A percentile compares a stretch with the other conserved stretches of the same genome.
Conservation (phyloP, 1,140 invertebrate species). For the Drosophila leontia region DNA sequence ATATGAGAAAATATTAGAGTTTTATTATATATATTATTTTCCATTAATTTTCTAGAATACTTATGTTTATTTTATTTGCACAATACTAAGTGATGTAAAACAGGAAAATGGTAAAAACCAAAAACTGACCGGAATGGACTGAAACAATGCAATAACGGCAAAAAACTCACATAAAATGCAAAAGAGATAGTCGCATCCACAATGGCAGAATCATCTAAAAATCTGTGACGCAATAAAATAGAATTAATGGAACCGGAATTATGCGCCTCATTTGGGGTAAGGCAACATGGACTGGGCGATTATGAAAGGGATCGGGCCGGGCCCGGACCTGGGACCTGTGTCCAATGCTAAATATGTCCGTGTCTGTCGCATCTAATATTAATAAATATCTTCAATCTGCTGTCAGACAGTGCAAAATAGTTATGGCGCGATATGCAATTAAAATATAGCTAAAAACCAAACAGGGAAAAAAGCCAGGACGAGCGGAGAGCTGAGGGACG, state of each 20-base stretch:
- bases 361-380: conserved; percentile 79
- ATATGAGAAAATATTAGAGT: neutral
- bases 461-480: conserved; percentile 51
- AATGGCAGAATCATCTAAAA: conserved; percentile 66
- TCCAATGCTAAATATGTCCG: conserved; percentile 41
- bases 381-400: conserved; percentile 84
- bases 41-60: neutral
- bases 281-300: conserved; percentile 15
- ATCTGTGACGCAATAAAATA: conserved; percentile 79
- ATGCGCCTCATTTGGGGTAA: conserved; percentile 59
- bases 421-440: conserved; percentile 83
- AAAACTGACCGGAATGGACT: conserved; percentile 1
- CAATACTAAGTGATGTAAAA: conserved; percentile 49
- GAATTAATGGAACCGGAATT: conserved; percentile 78
- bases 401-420: conserved; percentile 78
- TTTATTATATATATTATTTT: neutral
- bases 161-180: conserved; percentile 13
- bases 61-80: conserved; percentile 40
- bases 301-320: conserved; percentile 18
- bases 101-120: conserved; percentile 43
- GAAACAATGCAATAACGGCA: conserved; percentile 29
- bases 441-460: conserved; percentile 79
- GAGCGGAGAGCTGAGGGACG: conserved; percentile 3
- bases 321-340: conserved; percentile 18
- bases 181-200: conserved; percentile 36